Evolutionary conservation across 1,140 invertebrate species (phyloP).

Genomic region (Meloidogyne chitwoodi): DNA sequence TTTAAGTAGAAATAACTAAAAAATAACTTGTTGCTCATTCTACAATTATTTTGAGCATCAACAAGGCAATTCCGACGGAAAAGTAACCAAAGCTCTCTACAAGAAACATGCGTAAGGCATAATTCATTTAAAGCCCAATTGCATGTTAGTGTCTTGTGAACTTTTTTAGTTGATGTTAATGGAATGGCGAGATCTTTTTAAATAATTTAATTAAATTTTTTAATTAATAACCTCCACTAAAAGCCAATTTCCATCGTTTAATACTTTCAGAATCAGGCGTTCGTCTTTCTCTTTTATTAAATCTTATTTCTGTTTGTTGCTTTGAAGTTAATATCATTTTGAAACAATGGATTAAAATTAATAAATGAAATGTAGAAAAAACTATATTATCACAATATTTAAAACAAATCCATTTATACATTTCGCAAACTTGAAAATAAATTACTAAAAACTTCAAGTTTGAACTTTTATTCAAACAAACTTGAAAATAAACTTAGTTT

Average conservation of each 20-base stretch:
- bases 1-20: background rate
- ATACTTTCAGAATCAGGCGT: constrained; percentile 17
- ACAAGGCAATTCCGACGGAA: constrained; percentile 51
- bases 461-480: too few species aligned
- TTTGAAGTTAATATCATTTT: background rate
- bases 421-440: background rate
- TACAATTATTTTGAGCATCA: constrained; percentile 54
- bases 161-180: background rate
- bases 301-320: background rate
- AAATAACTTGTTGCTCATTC: constrained; percentile 49
- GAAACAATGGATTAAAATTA: background rate
- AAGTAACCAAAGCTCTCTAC: constrained; percentile 52
- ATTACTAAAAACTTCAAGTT: too few species aligned
- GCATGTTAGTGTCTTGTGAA: constrained; percentile 29
- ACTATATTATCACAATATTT: background rate
- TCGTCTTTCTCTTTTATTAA: constrained; percentile 2
- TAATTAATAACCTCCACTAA: constrained; percentile 11
- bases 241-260: constrained; percentile 20
- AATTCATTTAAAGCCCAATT: constrained; percentile 47
- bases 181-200: constrained; percentile 4
- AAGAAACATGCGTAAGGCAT: constrained; percentile 53
- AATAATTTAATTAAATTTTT: constrained; percentile 2
- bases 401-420: background rate
- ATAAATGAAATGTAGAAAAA: background rate
- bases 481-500: too few species aligned